Evolutionary conservation across 1,140 invertebrate species (phyloP).

Genomic region (Cherax destructor): DNA sequence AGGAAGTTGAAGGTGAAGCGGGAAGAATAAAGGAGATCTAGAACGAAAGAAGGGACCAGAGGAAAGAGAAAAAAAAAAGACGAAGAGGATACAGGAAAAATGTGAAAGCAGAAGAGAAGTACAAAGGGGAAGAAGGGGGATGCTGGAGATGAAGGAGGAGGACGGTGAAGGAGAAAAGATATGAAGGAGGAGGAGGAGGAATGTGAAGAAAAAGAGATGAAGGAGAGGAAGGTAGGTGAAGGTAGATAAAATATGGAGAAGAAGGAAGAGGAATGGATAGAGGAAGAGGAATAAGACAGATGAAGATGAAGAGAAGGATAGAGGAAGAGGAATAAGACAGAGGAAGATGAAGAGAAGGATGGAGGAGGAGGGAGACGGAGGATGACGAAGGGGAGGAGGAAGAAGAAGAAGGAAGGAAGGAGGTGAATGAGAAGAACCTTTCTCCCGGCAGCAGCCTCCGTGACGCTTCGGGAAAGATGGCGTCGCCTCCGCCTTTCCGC

Average conservation of each 20-base stretch:
- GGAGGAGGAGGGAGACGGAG: not conserved
- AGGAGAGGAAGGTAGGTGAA: not conserved
- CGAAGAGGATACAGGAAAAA: no score
- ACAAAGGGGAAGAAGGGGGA: not conserved
- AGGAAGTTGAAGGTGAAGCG: not conserved
- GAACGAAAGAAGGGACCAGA: not conserved
- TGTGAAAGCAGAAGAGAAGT: no score
- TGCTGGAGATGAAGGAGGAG: not conserved
- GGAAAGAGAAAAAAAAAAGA: no score
- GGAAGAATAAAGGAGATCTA: no score
- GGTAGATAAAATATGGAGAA: not conserved
- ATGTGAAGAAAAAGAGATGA: not conserved
- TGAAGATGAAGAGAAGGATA: not conserved
- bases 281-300: not conserved
- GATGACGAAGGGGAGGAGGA: not conserved
- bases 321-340: not conserved
- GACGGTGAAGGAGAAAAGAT: not conserved
- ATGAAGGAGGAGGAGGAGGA: not conserved
- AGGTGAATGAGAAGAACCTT: not conserved
- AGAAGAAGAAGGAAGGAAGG: not conserved
- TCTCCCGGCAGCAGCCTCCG: not conserved
- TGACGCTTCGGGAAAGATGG: slow-evolving; percentile 2
- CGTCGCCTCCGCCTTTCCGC: slow-evolving; percentile 20
- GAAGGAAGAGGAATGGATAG: not conserved
- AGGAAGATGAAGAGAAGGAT: not conserved